phyloP scores from a whole-genome alignment of 2,113 vertebrate species.

The Macrotus californicus region DNA sequence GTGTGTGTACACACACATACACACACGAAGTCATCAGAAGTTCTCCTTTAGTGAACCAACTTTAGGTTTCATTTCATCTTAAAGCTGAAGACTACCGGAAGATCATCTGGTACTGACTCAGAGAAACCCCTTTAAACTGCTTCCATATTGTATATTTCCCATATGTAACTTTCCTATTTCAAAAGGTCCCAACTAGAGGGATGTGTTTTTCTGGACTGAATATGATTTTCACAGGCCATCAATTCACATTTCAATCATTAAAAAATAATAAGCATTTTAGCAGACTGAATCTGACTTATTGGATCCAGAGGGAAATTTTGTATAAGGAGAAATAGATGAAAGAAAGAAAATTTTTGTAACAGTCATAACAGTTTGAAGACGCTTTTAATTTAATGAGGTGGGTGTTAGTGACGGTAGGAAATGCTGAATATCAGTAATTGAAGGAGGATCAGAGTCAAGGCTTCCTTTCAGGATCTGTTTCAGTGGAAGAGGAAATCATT shows the following conservation, averaged over 20 bases:
- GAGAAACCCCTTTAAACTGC: not conserved
- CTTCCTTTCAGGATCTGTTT: slow-evolving; percentile 43
- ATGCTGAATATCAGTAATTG: not conserved
- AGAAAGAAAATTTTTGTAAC: not conserved
- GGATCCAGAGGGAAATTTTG: not conserved
- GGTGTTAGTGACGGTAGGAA: slow-evolving; percentile 43
- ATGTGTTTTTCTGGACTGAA: not conserved
- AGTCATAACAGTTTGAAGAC: not conserved
- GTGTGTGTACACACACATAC: not conserved
- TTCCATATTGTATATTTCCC: not conserved
- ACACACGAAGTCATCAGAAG: not conserved
- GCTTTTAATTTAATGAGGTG: slow-evolving; percentile 18
- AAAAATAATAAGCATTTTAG: not conserved
- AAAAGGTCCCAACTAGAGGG: not conserved
- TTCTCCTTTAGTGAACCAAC: not conserved
- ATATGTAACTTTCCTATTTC: slow-evolving; percentile 8
- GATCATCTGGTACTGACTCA: not conserved
- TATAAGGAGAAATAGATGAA: slow-evolving; percentile 34
- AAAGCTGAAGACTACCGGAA: not conserved
- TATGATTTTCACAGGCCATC: slow-evolving; percentile 26
- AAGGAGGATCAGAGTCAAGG: not conserved
- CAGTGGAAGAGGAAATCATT: slow-evolving; percentile 12
- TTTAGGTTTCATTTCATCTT: slow-evolving; percentile 41
- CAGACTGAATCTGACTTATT: not conserved
- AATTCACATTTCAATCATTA: slow-evolving; percentile 44